These are phyloP conservation scores for Rallus limicola DNA, from an alignment of 2,113 vertebrate species.

Conservation along the genomic window DNA sequence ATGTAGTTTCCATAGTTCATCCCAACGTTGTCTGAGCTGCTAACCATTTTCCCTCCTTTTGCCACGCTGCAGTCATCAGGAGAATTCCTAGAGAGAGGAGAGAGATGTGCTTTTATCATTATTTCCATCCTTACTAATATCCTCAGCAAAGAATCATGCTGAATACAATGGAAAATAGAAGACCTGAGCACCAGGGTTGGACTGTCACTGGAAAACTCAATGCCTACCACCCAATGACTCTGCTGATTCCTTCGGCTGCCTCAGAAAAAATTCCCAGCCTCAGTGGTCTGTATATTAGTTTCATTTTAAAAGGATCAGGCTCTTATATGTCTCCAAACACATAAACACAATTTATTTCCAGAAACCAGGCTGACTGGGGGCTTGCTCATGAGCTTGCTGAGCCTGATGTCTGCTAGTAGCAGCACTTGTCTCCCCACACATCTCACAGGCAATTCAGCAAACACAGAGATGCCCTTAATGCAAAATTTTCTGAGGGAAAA, in stretches of 20 bases:
- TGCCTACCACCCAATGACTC: not conserved
- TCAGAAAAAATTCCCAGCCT: not conserved
- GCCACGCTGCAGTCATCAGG: constrained; percentile 83
- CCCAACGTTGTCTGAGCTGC: constrained; percentile 75
- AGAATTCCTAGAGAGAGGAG: constrained; percentile 77
- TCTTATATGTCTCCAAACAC: not conserved
- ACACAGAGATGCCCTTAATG: not conserved
- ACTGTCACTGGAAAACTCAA: not conserved
- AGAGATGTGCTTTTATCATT: not conserved
- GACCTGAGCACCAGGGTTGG: not conserved
- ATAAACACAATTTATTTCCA: not conserved
- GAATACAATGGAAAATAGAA: not conserved
- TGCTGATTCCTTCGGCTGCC: not conserved
- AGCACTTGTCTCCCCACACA: not conserved
- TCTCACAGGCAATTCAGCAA: not conserved
- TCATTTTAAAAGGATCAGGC: not conserved
- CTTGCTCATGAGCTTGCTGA: not conserved
- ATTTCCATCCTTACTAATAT: not conserved
- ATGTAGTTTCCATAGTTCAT: constrained; percentile 86
- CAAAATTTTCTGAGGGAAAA: not conserved
- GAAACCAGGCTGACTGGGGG: not conserved
- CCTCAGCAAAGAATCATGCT: not conserved
- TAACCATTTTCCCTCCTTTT: constrained; percentile 85
- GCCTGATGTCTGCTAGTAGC: not conserved
- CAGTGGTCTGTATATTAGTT: not conserved